Evolutionary conservation across 2,888 invertebrate genomes (phyloP).

Genomic region (Limenitis camilla): DNA sequence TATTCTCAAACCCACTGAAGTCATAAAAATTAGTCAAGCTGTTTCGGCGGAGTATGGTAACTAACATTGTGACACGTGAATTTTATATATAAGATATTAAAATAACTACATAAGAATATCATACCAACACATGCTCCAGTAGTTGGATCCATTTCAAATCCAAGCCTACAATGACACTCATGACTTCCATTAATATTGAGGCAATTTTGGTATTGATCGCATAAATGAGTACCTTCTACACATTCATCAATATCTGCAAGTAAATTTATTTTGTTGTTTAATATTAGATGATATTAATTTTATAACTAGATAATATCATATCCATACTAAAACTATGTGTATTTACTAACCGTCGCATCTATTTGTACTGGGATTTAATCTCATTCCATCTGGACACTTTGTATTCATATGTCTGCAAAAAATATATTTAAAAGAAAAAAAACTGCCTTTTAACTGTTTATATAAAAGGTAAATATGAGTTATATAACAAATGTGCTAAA

Average conservation of each 20-base stretch:
- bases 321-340: conserved; percentile 68
- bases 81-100: not conserved
- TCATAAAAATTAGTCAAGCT: too few relatives aligned
- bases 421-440: not conserved
- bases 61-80: too few relatives aligned
- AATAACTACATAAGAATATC: conserved; percentile 8
- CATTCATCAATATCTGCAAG: conserved; percentile 90
- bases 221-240: conserved; percentile 57
- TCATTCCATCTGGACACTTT: conserved; percentile 54
- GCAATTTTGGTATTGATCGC: conserved; percentile 59
- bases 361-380: conserved; percentile 34
- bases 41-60: too few relatives aligned
- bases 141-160: conserved; percentile 48
- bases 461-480: not conserved
- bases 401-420: conserved; percentile 20
- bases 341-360: conserved; percentile 52
- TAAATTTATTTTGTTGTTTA: not conserved
- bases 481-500: not conserved
- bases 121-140: conserved; percentile 63
- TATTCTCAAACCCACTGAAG: too few relatives aligned
- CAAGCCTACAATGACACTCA: conserved; percentile 60
- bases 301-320: conserved; percentile 53
- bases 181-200: conserved; percentile 65
- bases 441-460: too few relatives aligned
- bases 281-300: not conserved